Conservation (phyloP, 2,113 vertebrate species). For the Stictonetta naevosa region DNA sequence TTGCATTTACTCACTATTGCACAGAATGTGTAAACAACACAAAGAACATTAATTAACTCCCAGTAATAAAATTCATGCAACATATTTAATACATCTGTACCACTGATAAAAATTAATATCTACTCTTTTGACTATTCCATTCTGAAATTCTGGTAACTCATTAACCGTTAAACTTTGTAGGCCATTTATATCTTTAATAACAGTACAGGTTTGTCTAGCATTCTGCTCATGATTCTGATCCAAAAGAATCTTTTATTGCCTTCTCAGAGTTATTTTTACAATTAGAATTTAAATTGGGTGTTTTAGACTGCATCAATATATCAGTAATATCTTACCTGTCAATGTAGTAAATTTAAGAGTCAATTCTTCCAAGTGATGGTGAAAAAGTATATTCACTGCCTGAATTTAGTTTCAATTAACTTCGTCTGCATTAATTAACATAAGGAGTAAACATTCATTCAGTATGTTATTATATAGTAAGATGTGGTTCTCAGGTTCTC, state of each 20-base stretch:
- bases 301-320: constrained; percentile 65
- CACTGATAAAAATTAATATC: not conserved
- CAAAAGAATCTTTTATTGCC: constrained; percentile 33
- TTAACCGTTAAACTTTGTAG: not conserved
- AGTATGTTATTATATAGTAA: constrained; percentile 35
- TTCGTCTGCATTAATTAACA: constrained; percentile 68
- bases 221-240: constrained; percentile 48
- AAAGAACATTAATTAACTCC: not conserved
- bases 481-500: not conserved
- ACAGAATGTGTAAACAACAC: not conserved
- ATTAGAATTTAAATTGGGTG: constrained; percentile 66
- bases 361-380: constrained; percentile 62
- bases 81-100: not conserved
- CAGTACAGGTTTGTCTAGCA: not conserved
- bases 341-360: constrained; percentile 59
- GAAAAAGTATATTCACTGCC: constrained; percentile 55
- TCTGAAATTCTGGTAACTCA: not conserved
- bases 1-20: not conserved
- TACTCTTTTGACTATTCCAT: not conserved
- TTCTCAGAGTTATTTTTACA: constrained; percentile 51
- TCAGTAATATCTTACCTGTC: constrained; percentile 60
- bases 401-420: constrained; percentile 74
- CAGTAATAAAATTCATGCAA: not conserved
- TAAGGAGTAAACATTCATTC: constrained; percentile 44
- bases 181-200: not conserved